Conservation (phyloP, 2,797 vertebrate genomes). For the Sebastes cheni region DNA sequence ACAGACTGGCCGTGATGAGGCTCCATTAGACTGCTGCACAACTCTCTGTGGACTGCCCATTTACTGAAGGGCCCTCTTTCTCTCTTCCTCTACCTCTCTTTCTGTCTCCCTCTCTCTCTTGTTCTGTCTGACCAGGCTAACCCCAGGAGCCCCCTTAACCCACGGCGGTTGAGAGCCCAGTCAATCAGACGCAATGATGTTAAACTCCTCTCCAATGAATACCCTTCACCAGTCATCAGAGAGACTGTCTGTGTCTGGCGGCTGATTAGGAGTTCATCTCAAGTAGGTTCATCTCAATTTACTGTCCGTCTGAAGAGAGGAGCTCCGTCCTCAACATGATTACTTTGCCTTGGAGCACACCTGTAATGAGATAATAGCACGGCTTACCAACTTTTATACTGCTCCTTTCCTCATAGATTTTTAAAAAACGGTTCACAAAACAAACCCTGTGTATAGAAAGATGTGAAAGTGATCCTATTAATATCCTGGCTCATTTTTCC, state of each 20-base stretch:
- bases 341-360: slow-evolving; percentile 14
- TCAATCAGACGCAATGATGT: slow-evolving; percentile 80
- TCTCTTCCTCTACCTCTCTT: slow-evolving; percentile 25
- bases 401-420: neutral
- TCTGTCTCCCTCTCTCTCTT: slow-evolving; percentile 49
- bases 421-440: neutral
- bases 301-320: slow-evolving; percentile 26
- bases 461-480: neutral
- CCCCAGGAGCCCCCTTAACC: slow-evolving; percentile 81
- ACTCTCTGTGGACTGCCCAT: slow-evolving; percentile 71
- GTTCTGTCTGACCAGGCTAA: slow-evolving; percentile 74
- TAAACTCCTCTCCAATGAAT: slow-evolving; percentile 76
- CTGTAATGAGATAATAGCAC: slow-evolving; percentile 7
- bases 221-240: slow-evolving; percentile 64
- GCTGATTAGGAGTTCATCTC: slow-evolving; percentile 63
- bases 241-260: slow-evolving; percentile 46
- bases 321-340: slow-evolving; percentile 20
- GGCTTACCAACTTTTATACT: slow-evolving; percentile 6
- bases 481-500: neutral
- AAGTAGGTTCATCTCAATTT: slow-evolving; percentile 59
- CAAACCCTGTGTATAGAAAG: neutral
- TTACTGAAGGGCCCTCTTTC: slow-evolving; percentile 54
- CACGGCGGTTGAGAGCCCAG: slow-evolving; percentile 66
- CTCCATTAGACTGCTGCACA: slow-evolving; percentile 72
- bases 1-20: slow-evolving; percentile 73